Evolutionary conservation across 30 jellyfish, hydroid and myxozoan genomes (phyloP).

Genomic region (Cassiopea xamachana): DNA sequence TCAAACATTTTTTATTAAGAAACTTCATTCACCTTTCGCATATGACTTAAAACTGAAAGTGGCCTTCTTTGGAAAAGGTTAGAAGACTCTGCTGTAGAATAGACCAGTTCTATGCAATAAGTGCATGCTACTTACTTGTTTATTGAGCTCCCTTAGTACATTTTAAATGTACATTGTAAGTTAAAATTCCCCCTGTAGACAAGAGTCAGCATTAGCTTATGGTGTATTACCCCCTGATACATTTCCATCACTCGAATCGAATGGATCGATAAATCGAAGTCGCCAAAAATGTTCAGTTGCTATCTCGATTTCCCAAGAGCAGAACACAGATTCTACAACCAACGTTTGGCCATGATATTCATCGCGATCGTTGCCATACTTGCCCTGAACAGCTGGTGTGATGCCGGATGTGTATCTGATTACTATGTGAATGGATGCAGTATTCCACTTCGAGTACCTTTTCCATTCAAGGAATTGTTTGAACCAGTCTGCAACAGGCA

Average conservation of each 20-base stretch:
- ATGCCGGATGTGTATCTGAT: constrained; percentile 45
- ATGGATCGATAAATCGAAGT: too few relatives aligned
- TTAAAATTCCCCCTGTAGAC: neutral
- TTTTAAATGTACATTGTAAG: too few relatives aligned
- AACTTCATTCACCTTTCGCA: too few relatives aligned
- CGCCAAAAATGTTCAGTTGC: too few relatives aligned
- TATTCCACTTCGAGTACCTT: constrained; percentile 37
- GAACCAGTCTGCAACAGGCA: constrained; percentile 67
- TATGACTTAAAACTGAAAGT: too few relatives aligned
- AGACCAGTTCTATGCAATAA: too few relatives aligned
- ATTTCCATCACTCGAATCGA: neutral
- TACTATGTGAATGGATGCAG: constrained; percentile 65
- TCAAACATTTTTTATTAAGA: too few relatives aligned
- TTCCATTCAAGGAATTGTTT: constrained; percentile 49
- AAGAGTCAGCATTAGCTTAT: neutral
- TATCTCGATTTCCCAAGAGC: neutral
- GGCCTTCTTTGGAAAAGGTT: too few relatives aligned
- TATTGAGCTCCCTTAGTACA: too few relatives aligned
- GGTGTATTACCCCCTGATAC: neutral
- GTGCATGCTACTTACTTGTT: too few relatives aligned
- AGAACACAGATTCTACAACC: neutral
- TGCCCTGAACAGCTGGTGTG: neutral
- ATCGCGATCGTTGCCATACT: neutral
- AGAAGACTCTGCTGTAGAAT: too few relatives aligned
- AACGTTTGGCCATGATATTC: neutral